A percentile compares a stretch with the other conserved stretches of the same genome.
Evolutionary conservation across 2,113 vertebrate species (phyloP).

Genomic region (Cranoglanis bouderius): DNA sequence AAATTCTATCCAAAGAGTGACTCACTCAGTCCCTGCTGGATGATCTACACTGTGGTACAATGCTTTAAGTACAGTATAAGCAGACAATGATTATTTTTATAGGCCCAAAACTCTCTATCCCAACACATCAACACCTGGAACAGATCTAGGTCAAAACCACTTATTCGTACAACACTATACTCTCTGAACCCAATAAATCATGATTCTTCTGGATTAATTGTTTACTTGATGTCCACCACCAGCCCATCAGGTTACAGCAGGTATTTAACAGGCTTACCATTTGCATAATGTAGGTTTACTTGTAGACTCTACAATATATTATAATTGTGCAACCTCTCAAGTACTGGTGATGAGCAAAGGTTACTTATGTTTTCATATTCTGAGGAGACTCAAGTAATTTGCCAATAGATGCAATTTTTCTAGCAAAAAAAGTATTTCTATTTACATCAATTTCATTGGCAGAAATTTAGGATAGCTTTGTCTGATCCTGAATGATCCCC

Average conservation of each 20-base stretch:
- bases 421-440: neutral
- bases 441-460: neutral
- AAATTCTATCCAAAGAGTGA: neutral
- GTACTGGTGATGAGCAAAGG: neutral
- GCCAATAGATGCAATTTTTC: neutral
- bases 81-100: neutral
- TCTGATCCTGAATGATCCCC: too few relatives aligned
- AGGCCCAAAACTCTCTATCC: too few relatives aligned
- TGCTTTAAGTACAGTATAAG: neutral
- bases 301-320: neutral
- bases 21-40: neutral
- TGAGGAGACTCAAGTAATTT: neutral
- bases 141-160: neutral
- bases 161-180: neutral
- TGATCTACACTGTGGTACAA: neutral
- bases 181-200: neutral
- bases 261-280: neutral
- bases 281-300: neutral
- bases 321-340: neutral
- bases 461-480: neutral
- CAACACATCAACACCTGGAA: neutral
- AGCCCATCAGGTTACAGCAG: neutral
- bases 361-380: neutral
- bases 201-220: neutral
- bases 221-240: neutral